A percentile compares a stretch with the other conserved stretches of the same genome.
phyloP scores from a whole-genome alignment of 2,113 vertebrate genomes.

The Nycticebus coucang region DNA sequence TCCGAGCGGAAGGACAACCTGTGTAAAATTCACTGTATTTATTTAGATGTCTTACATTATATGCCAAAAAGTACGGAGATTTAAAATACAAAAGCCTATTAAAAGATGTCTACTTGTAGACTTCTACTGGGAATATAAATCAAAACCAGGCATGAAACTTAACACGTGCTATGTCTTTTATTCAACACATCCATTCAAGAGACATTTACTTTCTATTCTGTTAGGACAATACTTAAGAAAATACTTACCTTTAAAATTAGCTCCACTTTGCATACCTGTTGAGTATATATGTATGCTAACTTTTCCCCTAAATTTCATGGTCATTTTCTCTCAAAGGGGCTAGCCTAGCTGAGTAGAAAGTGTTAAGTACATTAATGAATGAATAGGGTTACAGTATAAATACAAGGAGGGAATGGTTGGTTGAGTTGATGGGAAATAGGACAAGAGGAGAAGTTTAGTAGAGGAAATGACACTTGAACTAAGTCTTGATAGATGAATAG shows the following conservation, averaged over 20 bases:
- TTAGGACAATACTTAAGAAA: not conserved
- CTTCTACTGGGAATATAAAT: constrained; percentile 10
- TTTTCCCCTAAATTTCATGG: not conserved
- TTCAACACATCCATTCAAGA: not conserved
- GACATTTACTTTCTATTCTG: not conserved
- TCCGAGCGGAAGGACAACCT: not conserved
- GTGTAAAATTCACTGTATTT: not conserved
- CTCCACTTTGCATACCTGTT: not conserved
- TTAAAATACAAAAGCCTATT: not conserved
- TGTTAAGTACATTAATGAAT: not conserved
- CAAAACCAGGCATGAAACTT: not conserved
- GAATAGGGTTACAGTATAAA: not conserved
- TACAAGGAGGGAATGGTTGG: not conserved
- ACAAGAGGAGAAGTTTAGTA: not conserved
- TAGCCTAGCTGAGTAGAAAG: not conserved
- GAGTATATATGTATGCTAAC: not conserved
- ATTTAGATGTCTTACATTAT: not conserved
- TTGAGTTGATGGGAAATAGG: not conserved
- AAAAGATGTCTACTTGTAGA: not conserved
- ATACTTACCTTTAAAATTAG: not conserved
- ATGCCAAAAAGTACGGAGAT: not conserved
- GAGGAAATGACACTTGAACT: not conserved
- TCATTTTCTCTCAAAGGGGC: not conserved
- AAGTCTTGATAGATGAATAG: not conserved
- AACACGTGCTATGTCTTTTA: not conserved